Percentiles rank a stretch among this genome's conserved stretches.
Conservation (phyloP, 2,888 invertebrate species). For the Lacanobia wlatinum region DNA sequence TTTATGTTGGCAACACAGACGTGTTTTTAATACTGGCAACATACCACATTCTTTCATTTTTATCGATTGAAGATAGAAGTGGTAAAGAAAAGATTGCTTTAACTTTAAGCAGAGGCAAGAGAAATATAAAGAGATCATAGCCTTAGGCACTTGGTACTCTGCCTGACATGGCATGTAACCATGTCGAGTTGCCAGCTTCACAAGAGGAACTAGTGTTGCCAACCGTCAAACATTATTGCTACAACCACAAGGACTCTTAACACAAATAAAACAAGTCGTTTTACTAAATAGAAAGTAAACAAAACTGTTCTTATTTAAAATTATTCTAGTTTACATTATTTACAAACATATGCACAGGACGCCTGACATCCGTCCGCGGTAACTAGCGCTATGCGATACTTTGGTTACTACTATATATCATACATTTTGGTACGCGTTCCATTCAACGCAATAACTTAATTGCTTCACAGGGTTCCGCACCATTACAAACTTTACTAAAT, state of each 20-base stretch:
- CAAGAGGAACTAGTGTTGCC: constrained; percentile 34
- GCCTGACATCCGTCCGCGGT: constrained; percentile 64
- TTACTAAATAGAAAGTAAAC: constrained; percentile 63
- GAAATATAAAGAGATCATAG: constrained; percentile 32
- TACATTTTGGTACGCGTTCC: constrained; percentile 74
- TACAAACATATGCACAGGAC: constrained; percentile 69
- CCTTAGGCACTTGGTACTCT: constrained; percentile 28
- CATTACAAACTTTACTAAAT: constrained; percentile 38
- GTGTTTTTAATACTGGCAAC: constrained; percentile 35
- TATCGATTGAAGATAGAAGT: neutral
- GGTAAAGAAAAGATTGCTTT: neutral
- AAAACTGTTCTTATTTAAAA: constrained; percentile 70
- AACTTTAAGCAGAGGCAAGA: constrained; percentile 24
- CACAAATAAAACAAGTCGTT: constrained; percentile 65
- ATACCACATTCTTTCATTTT: neutral
- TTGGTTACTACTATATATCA: constrained; percentile 74
- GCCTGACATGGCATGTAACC: constrained; percentile 18
- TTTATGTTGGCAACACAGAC: constrained; percentile 54
- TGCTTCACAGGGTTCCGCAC: constrained; percentile 60
- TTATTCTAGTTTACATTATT: constrained; percentile 71
- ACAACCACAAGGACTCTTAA: constrained; percentile 55
- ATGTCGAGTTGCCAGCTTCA: constrained; percentile 33
- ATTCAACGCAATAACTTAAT: constrained; percentile 66
- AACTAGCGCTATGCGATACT: constrained; percentile 75
- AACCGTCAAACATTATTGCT: constrained; percentile 41